A percentile compares a stretch with the other conserved stretches of the same genome.
Conservation (phyloP, 2,888 invertebrate species). For the Endotricha flammealis region DNA sequence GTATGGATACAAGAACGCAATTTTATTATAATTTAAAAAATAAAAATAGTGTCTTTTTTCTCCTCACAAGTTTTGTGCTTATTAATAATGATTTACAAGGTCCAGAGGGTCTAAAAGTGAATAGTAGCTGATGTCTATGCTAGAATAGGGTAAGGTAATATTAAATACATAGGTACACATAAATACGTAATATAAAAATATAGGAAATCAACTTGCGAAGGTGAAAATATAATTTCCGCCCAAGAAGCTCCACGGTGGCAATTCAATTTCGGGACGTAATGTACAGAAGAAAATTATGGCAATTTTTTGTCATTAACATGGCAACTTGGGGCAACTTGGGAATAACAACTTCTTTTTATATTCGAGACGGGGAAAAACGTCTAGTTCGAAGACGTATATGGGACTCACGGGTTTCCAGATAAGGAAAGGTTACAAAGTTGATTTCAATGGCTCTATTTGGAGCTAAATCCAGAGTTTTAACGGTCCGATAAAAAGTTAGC, state of each 20-base stretch:
- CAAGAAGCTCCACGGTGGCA: slow-evolving; percentile 26
- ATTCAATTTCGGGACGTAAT: slow-evolving; percentile 39
- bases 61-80: too few species aligned
- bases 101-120: too few species aligned
- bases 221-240: slow-evolving; percentile 9
- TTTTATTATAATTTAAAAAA: too few species aligned
- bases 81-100: too few species aligned
- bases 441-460: slow-evolving; percentile 10
- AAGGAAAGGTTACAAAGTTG: slow-evolving; percentile 12
- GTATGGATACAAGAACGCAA: too few species aligned
- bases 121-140: neutral
- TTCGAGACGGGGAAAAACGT: neutral
- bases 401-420: slow-evolving; percentile 2
- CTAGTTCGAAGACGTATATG: neutral
- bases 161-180: neutral
- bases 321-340: slow-evolving; percentile 9
- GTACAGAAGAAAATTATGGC: slow-evolving; percentile 40
- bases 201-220: slow-evolving; percentile 9
- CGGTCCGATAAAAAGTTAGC: slow-evolving; percentile 13
- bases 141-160: neutral
- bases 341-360: slow-evolving; percentile 8
- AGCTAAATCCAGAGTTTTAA: slow-evolving; percentile 11
- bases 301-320: slow-evolving; percentile 47
- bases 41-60: too few species aligned
- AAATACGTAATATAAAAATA: neutral